Evolutionary conservation across 2,797 vertebrate genomes (phyloP), one percentile per base, ranked within the genome.

Genomic region (Bufotes viridis): DNA sequence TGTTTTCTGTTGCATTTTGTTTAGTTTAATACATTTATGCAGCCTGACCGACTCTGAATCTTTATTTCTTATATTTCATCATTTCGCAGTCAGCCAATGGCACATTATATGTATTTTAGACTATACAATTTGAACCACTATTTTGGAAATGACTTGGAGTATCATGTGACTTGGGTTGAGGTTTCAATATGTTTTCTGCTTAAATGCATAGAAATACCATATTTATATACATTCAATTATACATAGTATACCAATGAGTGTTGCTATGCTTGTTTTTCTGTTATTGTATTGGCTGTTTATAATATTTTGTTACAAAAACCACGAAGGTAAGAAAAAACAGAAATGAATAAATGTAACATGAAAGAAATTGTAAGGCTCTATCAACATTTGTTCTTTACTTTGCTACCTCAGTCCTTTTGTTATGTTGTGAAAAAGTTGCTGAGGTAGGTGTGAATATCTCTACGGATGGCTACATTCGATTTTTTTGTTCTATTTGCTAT

Each of bases 401-500:
- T 13, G 14, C 86, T n/a, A n/a, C 0, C 7, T 42, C 29, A 20
- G 80, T 90, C 88, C 18, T 53, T 34, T 82, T 70, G 0, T 87
- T 2, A 5, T 81, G 17, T 82, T 76, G 63, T 26, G 49, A 60
- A 80, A 88, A 24, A 70, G 51, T 72, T 84, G 82, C 87, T 84
- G 65, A 84, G 65, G 10, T 87, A 84, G 57, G 75, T 60, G 26
- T 70, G 53, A 72, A 20, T 74, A 29, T 65, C 57, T 75, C 63
- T 17, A 57, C 34, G 42, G 29, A 12, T 85, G 76, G 18, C 26
- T 61, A 42, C 61, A 74, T 82, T 74, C 67, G 8, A 17, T 82
- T 42, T 11, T 74, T 80, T 1, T 67, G 55, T 83, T 72, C 86
- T 84, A 63, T 65, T 87, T 1, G 5, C 87, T 92, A 5, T 76